Evolutionary conservation across 2,888 invertebrate genomes (phyloP).

Genomic region (Macrostomum cliftonense): DNA sequence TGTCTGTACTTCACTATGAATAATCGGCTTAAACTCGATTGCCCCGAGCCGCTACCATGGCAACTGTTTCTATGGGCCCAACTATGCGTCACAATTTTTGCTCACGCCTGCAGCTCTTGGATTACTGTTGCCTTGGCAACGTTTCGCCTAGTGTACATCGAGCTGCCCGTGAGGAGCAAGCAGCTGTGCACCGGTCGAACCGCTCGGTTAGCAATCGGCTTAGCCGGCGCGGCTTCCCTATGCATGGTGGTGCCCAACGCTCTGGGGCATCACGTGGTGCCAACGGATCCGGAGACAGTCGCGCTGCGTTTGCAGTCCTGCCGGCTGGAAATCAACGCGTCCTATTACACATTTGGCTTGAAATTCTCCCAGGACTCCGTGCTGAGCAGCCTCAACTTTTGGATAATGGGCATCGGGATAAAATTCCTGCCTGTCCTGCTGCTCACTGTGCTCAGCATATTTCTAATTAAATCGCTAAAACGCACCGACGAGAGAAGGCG

Average conservation of each 20-base stretch:
- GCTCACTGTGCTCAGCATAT: constrained; percentile 6
- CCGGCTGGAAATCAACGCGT: no score
- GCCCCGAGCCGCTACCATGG: constrained; percentile 5
- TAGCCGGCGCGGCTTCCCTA: constrained; percentile 1
- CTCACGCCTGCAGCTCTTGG: constrained; percentile 6
- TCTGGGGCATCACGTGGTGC: constrained; percentile 2
- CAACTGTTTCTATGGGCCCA: constrained; percentile 7
- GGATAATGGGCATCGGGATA: constrained; percentile 6
- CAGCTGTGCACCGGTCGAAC: constrained; percentile 3
- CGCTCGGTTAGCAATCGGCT: constrained; percentile 1
- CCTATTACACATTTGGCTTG: neutral
- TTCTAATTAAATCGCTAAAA: constrained; percentile 1
- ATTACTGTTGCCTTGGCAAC: constrained; percentile 7
- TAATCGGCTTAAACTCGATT: neutral
- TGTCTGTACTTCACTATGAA: constrained; percentile 1
- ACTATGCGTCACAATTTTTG: constrained; percentile 4
- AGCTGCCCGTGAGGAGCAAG: constrained; percentile 46
- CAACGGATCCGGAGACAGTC: neutral
- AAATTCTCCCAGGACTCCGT: constrained; percentile 3
- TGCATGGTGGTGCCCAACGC: constrained; percentile 2
- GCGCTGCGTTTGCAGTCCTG: no score
- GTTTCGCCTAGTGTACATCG: constrained; percentile 39
- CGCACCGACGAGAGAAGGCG: constrained; percentile 3
- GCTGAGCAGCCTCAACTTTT: constrained; percentile 5
- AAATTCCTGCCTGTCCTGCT: constrained; percentile 6